phyloP scores from a whole-genome alignment of 2,888 invertebrate species.

The Synergus umbraculus region DNA sequence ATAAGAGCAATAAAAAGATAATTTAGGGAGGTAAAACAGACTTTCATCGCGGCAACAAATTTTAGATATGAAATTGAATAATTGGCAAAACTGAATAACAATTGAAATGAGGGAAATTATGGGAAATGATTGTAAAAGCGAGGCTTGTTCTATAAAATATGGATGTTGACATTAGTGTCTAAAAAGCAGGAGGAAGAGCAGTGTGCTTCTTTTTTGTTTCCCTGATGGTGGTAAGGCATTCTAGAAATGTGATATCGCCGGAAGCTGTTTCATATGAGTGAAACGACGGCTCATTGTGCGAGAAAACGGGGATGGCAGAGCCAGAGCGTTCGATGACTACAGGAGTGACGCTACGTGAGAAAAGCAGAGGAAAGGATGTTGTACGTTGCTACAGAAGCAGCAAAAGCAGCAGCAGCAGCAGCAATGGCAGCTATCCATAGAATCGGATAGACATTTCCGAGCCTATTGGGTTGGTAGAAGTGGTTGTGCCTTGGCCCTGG shows the following conservation, averaged over 20 bases:
- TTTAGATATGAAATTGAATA: not conserved
- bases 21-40: too few species aligned
- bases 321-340: slow-evolving; percentile 53
- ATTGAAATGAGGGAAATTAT: not conserved
- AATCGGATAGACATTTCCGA: slow-evolving; percentile 36
- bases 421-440: slow-evolving; percentile 49
- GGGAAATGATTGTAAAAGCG: not conserved
- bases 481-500: slow-evolving; percentile 47
- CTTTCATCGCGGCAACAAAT: not conserved
- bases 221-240: slow-evolving; percentile 46
- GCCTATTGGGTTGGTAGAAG: slow-evolving; percentile 44
- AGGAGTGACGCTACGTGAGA: slow-evolving; percentile 39
- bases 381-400: slow-evolving; percentile 45
- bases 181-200: not conserved
- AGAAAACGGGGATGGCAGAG: slow-evolving; percentile 43
- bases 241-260: slow-evolving; percentile 65
- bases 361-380: slow-evolving; percentile 41
- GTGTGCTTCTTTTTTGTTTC: slow-evolving; percentile 22
- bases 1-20: too few species aligned
- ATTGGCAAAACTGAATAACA: not conserved
- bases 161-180: not conserved
- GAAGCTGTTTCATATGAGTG: slow-evolving; percentile 66
- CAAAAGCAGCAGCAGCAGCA: slow-evolving; percentile 40
- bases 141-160: not conserved
- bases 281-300: slow-evolving; percentile 62